A percentile compares a stretch with the other conserved stretches of the same genome.
These are phyloP conservation scores for Monochamus alternatus DNA, from an alignment of 2,888 invertebrate species.

Conservation along the genomic window DNA sequence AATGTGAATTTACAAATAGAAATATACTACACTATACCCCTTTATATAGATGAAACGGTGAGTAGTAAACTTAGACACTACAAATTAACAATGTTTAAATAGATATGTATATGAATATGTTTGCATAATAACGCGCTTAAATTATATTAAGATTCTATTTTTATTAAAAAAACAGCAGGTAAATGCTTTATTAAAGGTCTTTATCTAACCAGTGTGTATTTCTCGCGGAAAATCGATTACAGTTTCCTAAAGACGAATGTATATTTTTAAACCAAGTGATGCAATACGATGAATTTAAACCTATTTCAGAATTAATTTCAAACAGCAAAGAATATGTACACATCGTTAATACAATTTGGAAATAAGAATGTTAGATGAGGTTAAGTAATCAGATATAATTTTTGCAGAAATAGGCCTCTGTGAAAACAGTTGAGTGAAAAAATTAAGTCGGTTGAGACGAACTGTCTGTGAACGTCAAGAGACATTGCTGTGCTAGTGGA, in stretches of 20 bases:
- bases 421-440: conserved; percentile 44
- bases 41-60: conserved; percentile 10
- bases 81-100: background rate
- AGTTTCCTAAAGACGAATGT: conserved; percentile 14
- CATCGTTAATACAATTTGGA: background rate
- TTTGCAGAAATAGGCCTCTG: conserved; percentile 21
- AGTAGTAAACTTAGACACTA: conserved; percentile 12
- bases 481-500: background rate
- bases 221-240: conserved; percentile 2
- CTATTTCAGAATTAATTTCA: background rate
- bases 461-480: conserved; percentile 47
- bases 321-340: background rate
- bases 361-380: conserved; percentile 1
- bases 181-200: background rate
- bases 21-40: background rate
- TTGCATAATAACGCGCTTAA: conserved; percentile 12
- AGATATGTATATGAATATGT: background rate
- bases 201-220: background rate
- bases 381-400: conserved; percentile 19
- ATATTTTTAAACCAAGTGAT: background rate
- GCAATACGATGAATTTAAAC: conserved; percentile 6
- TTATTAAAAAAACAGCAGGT: background rate
- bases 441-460: conserved; percentile 61
- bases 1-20: background rate
- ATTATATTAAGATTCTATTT: conserved; percentile 1